These are phyloP conservation scores for Holothuria scabra DNA, from an alignment of 53 echinoderm and acorn worm species.

Conservation along the genomic window DNA sequence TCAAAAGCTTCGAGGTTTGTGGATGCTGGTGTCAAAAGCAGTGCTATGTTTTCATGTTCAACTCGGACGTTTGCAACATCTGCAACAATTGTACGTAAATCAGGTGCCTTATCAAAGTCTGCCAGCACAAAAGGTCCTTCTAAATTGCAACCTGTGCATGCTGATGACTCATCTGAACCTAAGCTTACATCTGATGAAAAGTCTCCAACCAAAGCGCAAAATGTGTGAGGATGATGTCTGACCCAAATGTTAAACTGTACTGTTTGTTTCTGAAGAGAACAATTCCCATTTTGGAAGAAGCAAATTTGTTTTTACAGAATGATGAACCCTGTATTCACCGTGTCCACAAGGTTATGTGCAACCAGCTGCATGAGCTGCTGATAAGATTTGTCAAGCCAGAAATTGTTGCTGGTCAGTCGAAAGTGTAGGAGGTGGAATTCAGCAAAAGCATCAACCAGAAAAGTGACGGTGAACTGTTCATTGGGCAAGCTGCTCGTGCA, in stretches of 20 bases:
- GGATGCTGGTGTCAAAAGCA: too few relatives aligned
- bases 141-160: neutral
- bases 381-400: conserved; percentile 58
- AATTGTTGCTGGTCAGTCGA: conserved; percentile 16
- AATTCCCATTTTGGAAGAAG: conserved; percentile 50
- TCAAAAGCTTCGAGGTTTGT: too few relatives aligned
- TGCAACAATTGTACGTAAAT: neutral
- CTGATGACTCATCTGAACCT: neutral
- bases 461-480: conserved; percentile 51
- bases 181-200: neutral
- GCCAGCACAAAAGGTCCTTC: conserved; percentile 2
- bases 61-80: too few relatives aligned
- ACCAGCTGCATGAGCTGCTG: conserved; percentile 30
- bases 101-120: neutral
- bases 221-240: conserved; percentile 44
- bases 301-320: conserved; percentile 43
- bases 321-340: conserved; percentile 54
- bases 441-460: conserved; percentile 36
- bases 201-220: neutral
- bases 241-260: conserved; percentile 45
- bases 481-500: conserved; percentile 28
- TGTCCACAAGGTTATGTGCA: conserved; percentile 53
- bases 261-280: conserved; percentile 39
- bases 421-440: conserved; percentile 51
- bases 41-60: too few relatives aligned